Base-by-base conservation (phyloP, 2,888 invertebrate species). In the Podotricha telesiphe region DNA sequence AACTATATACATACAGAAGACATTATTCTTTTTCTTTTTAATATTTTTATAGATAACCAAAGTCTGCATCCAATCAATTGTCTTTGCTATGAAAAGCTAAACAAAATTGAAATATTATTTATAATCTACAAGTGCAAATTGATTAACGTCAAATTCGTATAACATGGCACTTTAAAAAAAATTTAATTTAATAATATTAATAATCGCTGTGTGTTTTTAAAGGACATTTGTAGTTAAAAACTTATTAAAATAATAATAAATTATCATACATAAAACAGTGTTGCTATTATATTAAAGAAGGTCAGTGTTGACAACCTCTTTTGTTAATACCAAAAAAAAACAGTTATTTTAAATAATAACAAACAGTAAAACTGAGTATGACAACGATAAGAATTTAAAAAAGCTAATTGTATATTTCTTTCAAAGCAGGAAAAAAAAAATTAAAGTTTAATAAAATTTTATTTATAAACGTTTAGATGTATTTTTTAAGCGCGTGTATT, bases 161-260 rank as follows among this genome's bases (percentile, higher is more conserved):
- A 4, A 17, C n/a, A 55, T 55, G 55, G 55, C 55, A 37, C 34
- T 34, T 34, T 55, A n/a, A 53, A 17, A n/a, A 53, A 17, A 11
- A n/a, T 34, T 55, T 55, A 37, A 13, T 51, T 28, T 22, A 53
- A 28, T 28, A 8, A 53, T 28, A 53, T n/a, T 8, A 28, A 28
- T n/a, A 28, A 53, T 53, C 53, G n/a, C 28, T 53, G 53, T 53
- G 28, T 53, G 15, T 15, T 28, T 53, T n/a, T 28, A 22, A 28
- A 3, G 53, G 28, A 53, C 13, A 42, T 11, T 7, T n/a, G n/a
- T n/a, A n/a, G n/a, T 42, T 22, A 0, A 15, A 22, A 51, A 15
- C 13, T 1, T 1, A 37, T 42, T 42, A 42, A 37, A 37, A 1
- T 11, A 13, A 2, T 42, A 13, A 42, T 22, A 22, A 6, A 51